phyloP scores from a whole-genome alignment of 2,113 vertebrate species.

The Atlantisia rogersi region DNA sequence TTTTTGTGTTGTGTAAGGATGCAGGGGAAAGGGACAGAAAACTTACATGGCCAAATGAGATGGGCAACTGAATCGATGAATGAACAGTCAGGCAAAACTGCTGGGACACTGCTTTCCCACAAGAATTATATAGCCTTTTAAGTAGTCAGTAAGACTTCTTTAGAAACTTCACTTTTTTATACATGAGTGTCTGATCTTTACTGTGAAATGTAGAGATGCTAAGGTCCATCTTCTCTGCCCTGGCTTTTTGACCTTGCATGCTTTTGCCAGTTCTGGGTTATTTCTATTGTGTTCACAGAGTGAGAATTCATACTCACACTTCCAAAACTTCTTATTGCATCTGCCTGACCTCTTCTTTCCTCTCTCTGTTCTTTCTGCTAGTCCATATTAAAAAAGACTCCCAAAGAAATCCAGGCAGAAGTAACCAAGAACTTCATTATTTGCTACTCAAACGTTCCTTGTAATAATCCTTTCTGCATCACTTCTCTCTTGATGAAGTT shows the following conservation, averaged over 20 bases:
- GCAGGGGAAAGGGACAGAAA: neutral
- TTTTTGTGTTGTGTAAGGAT: neutral
- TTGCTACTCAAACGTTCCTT: neutral
- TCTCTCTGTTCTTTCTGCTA: neutral
- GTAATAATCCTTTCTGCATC: neutral
- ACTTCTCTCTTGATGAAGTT: neutral
- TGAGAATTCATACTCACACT: neutral
- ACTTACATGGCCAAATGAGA: neutral
- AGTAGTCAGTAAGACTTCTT: neutral
- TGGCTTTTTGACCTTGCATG: rapidly evolving
- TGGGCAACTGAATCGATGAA: neutral
- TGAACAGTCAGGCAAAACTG: neutral
- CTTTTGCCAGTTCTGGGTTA: neutral
- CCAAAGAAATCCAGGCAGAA: neutral
- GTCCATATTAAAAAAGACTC: neutral
- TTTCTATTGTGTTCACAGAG: neutral
- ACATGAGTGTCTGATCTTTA: neutral
- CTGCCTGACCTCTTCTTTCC: neutral
- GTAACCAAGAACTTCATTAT: neutral
- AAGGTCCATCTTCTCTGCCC: neutral
- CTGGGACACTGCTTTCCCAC: neutral
- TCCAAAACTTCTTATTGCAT: neutral
- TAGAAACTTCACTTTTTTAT: neutral
- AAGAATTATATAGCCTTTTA: neutral
- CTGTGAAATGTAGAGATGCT: neutral